Base-by-base conservation (phyloP, 1,140 invertebrate species). In the Schmidtea mediterranea region DNA sequence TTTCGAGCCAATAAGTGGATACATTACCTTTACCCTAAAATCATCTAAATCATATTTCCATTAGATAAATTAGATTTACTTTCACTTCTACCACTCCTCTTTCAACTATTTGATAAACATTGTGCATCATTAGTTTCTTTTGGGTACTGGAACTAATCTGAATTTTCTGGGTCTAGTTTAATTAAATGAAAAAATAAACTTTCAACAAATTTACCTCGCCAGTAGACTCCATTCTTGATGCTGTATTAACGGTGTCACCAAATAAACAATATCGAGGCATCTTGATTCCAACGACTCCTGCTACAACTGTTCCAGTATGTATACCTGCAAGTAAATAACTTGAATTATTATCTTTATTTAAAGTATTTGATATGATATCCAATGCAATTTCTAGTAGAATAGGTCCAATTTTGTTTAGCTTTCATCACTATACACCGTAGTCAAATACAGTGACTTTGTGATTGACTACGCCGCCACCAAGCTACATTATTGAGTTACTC, bases 151-250 rank as follows among this genome's bases (percentile, higher is more conserved):
- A 19, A 23, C 40, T 41, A 23, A 41, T 41, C 18, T 41, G 40
- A 19, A 41, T 41, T 41, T 23, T 41, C 40, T 41, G 40, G 12
- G 40, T 19, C 40, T 41, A 32, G 12, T 41, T 23, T 6, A 5
- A 41, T 19, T 19, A 41, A 6, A 6, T 10, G 12, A 23, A 6
- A 19, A 3, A 19, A 10, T 41, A 41, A 23, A 19, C 3, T 19
- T 41, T 23, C 18, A 39, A 39, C 13, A 9, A 8, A 5, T 15
- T 39, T 46, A 46, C 43, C 21, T 46, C 13, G 15, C 47, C 26
- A 2, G 32, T 48, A 6, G 47, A 40, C 61, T 87, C 82, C 79
- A 87, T 81, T 8, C 82, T 67, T 15, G 78, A 80, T 0, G 80
- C 79, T 0, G 79, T 83, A 56, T 82, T 82, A 0, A 82, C 58